Base-by-base conservation (phyloP, 35 echinoderm and acorn worm species). In the Strongylocentrotus purpuratus region DNA sequence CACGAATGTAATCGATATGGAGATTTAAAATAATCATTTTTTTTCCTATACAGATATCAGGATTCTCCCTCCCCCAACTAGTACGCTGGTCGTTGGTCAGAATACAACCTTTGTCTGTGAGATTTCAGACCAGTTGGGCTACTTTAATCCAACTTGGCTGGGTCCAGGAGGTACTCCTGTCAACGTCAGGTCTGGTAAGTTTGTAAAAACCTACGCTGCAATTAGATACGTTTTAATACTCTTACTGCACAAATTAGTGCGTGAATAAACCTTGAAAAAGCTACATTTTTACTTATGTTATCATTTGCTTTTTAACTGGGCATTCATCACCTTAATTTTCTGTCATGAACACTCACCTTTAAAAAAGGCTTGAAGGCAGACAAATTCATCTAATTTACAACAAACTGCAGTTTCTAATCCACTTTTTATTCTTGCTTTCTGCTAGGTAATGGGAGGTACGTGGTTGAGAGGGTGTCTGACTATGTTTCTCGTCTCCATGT, bases 61-160 rank as follows among this genome's bases (percentile, higher is more conserved):
- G 22, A 94, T 98, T 25, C 17, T 94, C 7, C 90, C 96, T 4
- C 60, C 87, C 3, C 65, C 96, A 18, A 95, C 87, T 31, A 46
- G 46, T 32, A 95, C 59, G 10, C 58, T 92, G 14, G 47, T 85
- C 1, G 50, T 97, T 18, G 96, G 96, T 46, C 94, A 96, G 86
- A 96, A 96, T 47, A 48, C 96, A 7, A 97, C 96, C 95, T 97
- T 96, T 50, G 95, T 99, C 28, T 99, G 98, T 94, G 96, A 99
- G 78, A 97, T 99, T 5, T 92, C 96, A 14, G 96, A 96, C 45
- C 92, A 96, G 41, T 31, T 94, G 4, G 91, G 95, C 2, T 92
- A 92, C 71, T 46, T 52, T 31, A 95, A 97, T 94, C 98, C 98
- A 46, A 25, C 87, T 15, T 99, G 98, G 98, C 46, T 96, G 10